Evolutionary conservation across 2,113 vertebrate genomes (phyloP), one percentile per base, ranked within the genome.

Genomic region (Mesitornis unicolor): DNA sequence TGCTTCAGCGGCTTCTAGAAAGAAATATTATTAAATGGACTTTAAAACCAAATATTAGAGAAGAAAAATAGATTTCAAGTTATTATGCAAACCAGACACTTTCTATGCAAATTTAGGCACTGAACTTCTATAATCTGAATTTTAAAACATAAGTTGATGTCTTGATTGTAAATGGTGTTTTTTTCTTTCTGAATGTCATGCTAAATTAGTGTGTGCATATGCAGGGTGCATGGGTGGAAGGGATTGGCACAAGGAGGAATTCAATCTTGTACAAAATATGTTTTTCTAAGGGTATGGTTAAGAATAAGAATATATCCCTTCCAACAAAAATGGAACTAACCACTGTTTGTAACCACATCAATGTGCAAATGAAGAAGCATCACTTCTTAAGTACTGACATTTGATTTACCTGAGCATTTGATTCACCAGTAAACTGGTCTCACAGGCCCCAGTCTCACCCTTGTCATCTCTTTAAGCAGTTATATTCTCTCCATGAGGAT

Each of bases 141-240:
- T 97, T 87, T 93, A 97, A 91, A 95, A 85, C 48, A 70, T 59
- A 94, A 78, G 48, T 65, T 81, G 77, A 53, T 92, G 84, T 82
- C 90, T 91, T 94, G 63, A 90, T 93, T 91, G 83, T 80, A 97
- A 95, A 95, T 42, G n/a, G 68, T 81, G 92, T 54, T 93, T 93
- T n/a, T 87, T 80, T 54, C 79, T 78, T 96, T 70, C 61, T 91
- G 94, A 96, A 96, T 93, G 94, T 91, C 93, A 89, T 25, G 54
- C 36, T 61, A 63, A 97, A 93, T 94, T 61, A 76, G 57, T 51
- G 77, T 43, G 50, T 70, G 38, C 68, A 68, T 78, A 90, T 67
- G 83, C 83, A 84, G 28, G 19, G 64, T 71, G 36, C 6, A 60
- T 90, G 90, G 92, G 92, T 78, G 85, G 90, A 88, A 95, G 13